Evolutionary conservation across 2,888 invertebrate species (phyloP), one percentile per base, ranked within the genome.

Genomic region (Meandrusa payeni): DNA sequence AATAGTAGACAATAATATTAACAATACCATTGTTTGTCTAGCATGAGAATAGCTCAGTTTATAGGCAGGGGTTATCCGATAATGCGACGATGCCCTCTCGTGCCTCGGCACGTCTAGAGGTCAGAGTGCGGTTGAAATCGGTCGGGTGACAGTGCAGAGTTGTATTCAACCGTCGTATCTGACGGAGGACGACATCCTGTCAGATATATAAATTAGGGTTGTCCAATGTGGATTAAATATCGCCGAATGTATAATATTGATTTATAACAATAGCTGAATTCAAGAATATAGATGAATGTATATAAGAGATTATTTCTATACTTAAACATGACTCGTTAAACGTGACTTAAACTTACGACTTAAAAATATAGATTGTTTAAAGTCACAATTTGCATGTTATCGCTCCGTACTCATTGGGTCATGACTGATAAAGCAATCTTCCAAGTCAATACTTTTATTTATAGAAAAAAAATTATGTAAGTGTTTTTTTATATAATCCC

Each of bases 101-200:
- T 38, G 46, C 32, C 38, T 33, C 27, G 12, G 41, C 44, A 32
- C 53, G 64, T 60, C 60, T 58, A 52, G 63, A 61, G 67, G 66
- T 63, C 64, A 60, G 50, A 49, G 55, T 57, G 58, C 62, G 59
- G 57, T 66, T 64, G 55, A 64, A 69, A 69, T 71, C 63, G 59
- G 61, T 47, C 60, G 67, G 47, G 55, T 62, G 53, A 56, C 47
- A 39, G 40, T 44, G 47, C 40, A 38, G 40, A 46, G 38, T 52
- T 50, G 50, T 70, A 80, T 81, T 68, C 81, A 59, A 64, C 69
- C 69, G 74, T 78, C 79, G 77, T 72, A 64, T 62, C 54, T 53
- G 51, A 61, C 47, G 55, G 62, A 61, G 64, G 59, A 64, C 68
- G 67, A 72, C 76, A 78, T 80, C 82, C 82, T 78, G 79, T 61